Evolutionary conservation across 2,113 vertebrate species (phyloP).

Genomic region (Coreoperca whiteheadi): DNA sequence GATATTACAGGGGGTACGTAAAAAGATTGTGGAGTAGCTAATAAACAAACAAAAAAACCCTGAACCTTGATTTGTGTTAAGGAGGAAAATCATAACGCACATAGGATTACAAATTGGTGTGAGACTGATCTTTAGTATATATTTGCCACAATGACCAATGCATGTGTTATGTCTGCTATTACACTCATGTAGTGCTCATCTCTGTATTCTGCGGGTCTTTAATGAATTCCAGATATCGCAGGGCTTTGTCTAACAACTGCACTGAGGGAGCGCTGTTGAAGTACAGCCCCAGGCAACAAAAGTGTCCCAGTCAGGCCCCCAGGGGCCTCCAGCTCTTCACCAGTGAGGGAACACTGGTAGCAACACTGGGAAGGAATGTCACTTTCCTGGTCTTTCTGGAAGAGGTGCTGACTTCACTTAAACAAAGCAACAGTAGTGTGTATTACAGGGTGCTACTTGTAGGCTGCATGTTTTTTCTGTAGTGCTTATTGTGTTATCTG

Average conservation of each 20-base stretch:
- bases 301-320: conserved; percentile 89
- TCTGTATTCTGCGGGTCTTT: conserved; percentile 8
- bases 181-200: neutral
- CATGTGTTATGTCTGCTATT: neutral
- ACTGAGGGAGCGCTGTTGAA: conserved; percentile 87
- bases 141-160: neutral
- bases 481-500: conserved; percentile 5
- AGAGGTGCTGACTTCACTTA: conserved; percentile 83
- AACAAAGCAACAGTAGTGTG: conserved; percentile 15
- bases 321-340: conserved; percentile 90
- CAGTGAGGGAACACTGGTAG: conserved; percentile 89
- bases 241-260: conserved; percentile 94
- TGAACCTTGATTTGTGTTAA: too few relatives aligned
- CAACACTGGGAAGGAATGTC: conserved; percentile 88
- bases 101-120: neutral
- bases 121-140: neutral
- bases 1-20: too few relatives aligned
- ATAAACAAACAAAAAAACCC: too few relatives aligned
- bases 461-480: conserved; percentile 24
- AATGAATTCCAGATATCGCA: conserved; percentile 86
- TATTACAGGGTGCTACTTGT: conserved; percentile 1
- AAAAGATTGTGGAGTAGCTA: too few relatives aligned
- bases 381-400: conserved; percentile 93
- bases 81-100: too few relatives aligned
- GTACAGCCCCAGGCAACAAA: conserved; percentile 91